Percentiles rank a stretch among this genome's conserved stretches.
phyloP scores from a whole-genome alignment of 2,888 invertebrate genomes.

The Spisula solida region DNA sequence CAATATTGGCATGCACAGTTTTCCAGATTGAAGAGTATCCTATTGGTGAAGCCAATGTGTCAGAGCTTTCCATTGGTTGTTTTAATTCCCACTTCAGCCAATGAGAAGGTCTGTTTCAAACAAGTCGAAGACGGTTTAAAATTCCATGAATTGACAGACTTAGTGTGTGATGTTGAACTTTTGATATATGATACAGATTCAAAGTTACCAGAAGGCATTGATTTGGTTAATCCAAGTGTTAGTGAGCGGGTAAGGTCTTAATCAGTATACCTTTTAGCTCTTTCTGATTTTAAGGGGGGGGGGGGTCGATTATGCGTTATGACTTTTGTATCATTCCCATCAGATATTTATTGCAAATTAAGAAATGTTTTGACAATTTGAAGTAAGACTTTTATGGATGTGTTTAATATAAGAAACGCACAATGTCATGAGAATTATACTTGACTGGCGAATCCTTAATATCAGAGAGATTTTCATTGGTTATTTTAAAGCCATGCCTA shows the following conservation, averaged over 20 bases:
- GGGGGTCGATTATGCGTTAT: too few relatives aligned
- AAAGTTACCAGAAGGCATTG: slow-evolving; percentile 50
- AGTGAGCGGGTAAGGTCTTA: slow-evolving; percentile 67
- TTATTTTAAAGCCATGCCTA: too few relatives aligned
- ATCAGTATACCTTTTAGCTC: not conserved
- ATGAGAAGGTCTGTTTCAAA: slow-evolving; percentile 56
- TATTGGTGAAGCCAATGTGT: slow-evolving; percentile 74
- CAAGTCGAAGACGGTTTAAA: slow-evolving; percentile 43
- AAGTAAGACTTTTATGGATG: too few relatives aligned
- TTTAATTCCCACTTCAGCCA: slow-evolving; percentile 71
- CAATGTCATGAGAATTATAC: too few relatives aligned
- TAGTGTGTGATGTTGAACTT: slow-evolving; percentile 73
- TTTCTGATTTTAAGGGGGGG: too few relatives aligned
- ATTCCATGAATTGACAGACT: slow-evolving; percentile 68
- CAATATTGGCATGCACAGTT: slow-evolving; percentile 75
- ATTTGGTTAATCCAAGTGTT: slow-evolving; percentile 63
- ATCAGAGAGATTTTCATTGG: too few relatives aligned
- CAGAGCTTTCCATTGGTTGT: slow-evolving; percentile 82
- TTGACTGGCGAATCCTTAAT: too few relatives aligned
- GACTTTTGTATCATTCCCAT: too few relatives aligned
- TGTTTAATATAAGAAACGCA: too few relatives aligned
- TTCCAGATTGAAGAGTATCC: slow-evolving; percentile 74
- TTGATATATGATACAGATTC: slow-evolving; percentile 60
- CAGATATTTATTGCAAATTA: too few relatives aligned
- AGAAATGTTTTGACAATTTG: too few relatives aligned